These are phyloP conservation scores for Cyclopterus lumpus DNA, from an alignment of 2,797 vertebrate species.

Conservation along the genomic window DNA sequence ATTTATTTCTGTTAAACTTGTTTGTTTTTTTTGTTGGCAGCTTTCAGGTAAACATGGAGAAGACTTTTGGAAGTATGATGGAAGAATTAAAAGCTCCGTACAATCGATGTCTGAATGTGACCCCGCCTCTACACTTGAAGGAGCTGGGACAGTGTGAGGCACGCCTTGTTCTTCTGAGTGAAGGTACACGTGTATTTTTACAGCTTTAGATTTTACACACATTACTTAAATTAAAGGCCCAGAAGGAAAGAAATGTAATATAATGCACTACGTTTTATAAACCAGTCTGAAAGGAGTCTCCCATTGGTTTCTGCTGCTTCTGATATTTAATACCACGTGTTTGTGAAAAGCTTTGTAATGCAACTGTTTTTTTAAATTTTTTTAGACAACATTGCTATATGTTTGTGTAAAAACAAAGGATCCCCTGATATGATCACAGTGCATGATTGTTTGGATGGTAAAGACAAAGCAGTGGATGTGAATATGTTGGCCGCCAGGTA, in stretches of 20 bases:
- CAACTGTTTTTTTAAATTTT: not conserved
- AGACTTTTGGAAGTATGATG: conserved; percentile 65
- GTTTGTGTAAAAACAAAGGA: fast-evolving
- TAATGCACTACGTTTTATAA: not conserved
- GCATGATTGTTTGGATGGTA: conserved; percentile 54
- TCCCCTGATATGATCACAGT: not conserved
- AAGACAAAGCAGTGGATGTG: conserved; percentile 13
- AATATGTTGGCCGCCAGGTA: conserved; percentile 67
- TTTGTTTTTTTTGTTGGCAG: conserved; percentile 33
- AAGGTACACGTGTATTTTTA: conserved; percentile 57
- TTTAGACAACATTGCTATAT: conserved; percentile 70
- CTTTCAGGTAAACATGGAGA: conserved; percentile 57
- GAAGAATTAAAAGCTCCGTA: conserved; percentile 41
- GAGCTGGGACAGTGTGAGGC: conserved; percentile 14
- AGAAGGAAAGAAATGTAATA: not conserved
- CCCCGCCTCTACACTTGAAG: conserved; percentile 67
- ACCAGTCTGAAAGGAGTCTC: not conserved
- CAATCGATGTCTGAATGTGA: conserved; percentile 41
- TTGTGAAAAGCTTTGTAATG: not conserved
- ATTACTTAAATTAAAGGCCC: not conserved
- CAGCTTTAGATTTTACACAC: not conserved
- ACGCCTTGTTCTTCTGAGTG: conserved; percentile 50
- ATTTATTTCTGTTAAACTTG: not conserved
- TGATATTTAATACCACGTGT: not conserved
- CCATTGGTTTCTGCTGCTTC: fast-evolving